A percentile compares a stretch with the other conserved stretches of the same genome.
These are phyloP conservation scores for Neodontobutis hainanensis DNA, from an alignment of 2,113 vertebrate genomes.

Conservation along the genomic window DNA sequence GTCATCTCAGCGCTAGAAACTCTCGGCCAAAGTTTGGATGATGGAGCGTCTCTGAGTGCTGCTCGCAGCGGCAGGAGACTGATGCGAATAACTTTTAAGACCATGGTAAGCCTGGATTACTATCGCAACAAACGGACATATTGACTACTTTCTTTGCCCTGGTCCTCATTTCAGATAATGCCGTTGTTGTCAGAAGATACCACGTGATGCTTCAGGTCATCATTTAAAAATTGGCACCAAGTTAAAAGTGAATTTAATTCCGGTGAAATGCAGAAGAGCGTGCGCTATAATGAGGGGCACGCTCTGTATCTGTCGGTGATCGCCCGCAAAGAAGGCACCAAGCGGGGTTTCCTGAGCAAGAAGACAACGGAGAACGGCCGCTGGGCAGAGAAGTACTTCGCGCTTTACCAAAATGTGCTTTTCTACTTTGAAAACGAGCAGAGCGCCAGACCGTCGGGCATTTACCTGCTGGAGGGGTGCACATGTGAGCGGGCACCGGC, in stretches of 20 bases:
- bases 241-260: not conserved
- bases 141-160: constrained; percentile 18
- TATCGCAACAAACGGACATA: constrained; percentile 10
- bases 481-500: constrained; percentile 87
- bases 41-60: constrained; percentile 11
- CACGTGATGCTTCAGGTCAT: constrained; percentile 25
- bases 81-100: constrained; percentile 57
- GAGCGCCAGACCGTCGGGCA: constrained; percentile 88
- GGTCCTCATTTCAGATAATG: not conserved
- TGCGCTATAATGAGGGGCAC: constrained; percentile 95
- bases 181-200: not conserved
- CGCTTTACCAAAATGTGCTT: constrained; percentile 93
- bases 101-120: constrained; percentile 61
- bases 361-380: constrained; percentile 90
- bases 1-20: not conserved
- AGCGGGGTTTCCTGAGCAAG: constrained; percentile 90
- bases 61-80: not conserved
- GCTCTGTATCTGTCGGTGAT: constrained; percentile 87
- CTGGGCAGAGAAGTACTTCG: constrained; percentile 95
- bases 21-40: constrained; percentile 27
- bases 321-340: constrained; percentile 91
- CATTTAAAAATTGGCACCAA: constrained; percentile 28
- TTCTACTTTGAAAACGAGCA: constrained; percentile 97
- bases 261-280: constrained; percentile 91
- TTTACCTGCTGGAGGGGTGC: constrained; percentile 94